Base-by-base conservation (phyloP, 2,113 vertebrate genomes). In the Triplophysa dalaica region DNA sequence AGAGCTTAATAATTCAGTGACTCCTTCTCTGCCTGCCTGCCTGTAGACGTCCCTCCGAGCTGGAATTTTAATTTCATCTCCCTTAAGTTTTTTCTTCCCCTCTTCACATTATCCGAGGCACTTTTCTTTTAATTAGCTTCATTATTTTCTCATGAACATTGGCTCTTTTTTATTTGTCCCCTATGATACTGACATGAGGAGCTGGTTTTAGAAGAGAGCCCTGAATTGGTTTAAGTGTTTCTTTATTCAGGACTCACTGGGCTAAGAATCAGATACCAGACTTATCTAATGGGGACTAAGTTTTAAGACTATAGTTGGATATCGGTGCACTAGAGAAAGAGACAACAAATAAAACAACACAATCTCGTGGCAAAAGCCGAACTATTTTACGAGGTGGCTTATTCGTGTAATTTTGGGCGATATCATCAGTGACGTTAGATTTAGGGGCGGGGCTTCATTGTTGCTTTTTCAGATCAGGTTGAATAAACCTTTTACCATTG, bases 1-100 rank as follows among this genome's bases (percentile, higher is more conserved):
- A 79, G 66, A 77, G 73, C 70, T 86, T 84, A 86, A 86, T 86
- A 83, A 84, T 86, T 83, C 50, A 85, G 21, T 48, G n/a, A 60
- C 73, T 75, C 17, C 50, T 41, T 70, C 38, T 75, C 48, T 41
- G 76, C 82, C 33, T 38, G 33, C 33, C 38, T 76, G 33, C 33
- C 41, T 76, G 73, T 78, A 82, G 73, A 80, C 63, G 69, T 80
- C 70, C 69, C 78, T 78, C 75, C 72, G 29, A 65, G 58, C 80
- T 69, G 67, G 62, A 82, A 82, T 86, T 82, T 77, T 70, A 74
- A 82, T 80, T 75, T 67, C 24, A 62, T 43, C 70, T 77, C 74
- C 67, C 74, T 63, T 38, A 80, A 82, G 78, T 76, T 75, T 56
- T 80, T 77, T 74, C 38, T 52, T 70, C n/a, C 21, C 73, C 10